Evolutionary conservation across 2,113 vertebrate species (phyloP), one percentile per base, ranked within the genome.

Genomic region (Amblyopsis rosae): DNA sequence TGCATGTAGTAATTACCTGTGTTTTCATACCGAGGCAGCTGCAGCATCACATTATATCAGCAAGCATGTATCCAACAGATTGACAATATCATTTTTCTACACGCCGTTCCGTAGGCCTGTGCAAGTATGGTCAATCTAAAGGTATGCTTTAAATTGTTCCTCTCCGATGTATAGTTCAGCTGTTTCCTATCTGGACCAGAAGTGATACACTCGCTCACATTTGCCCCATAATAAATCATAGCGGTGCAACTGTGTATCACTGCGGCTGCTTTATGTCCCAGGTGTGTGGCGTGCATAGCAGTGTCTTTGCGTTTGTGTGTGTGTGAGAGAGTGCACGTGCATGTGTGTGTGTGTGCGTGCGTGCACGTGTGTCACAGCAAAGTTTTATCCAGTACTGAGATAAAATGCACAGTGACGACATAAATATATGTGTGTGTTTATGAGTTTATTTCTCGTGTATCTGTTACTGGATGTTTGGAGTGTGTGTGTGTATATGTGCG

Each of bases 141-240:
- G 35, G 35, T 41, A 41, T 41, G 35, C 7, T 41, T 41, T 5
- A 41, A 7, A 41, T 41, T 41, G 9, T 12, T 15, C 17, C n/a
- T 33, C 13, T 49, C 65, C 32, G 7, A 69, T 57, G 50, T 49
- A 17, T 59, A n/a, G 35, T 45, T 69, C 67, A 69, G 58, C 67
- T 69, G 67, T 49, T 60, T 59, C 47, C 47, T 50, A 68, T 59
- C 57, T 59, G 26, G 45, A n/a, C 50, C 10, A 68, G 66, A 57
- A 45, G 26, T 26, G 35, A 17, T 56, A 62, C 68, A 70, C 9
- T 46, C 45, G 54, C 50, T 56, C 15, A 55, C 59, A 70, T 62
- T 70, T 62, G 68, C 57, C 61, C 17, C 15, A 62, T 46, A 35
- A 70, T 70, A 70, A 62, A 70, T 62, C 51, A 56, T 10, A 41